Conservation (phyloP, 2,797 vertebrate genomes). For the Microctenopoma steveboyesi region DNA sequence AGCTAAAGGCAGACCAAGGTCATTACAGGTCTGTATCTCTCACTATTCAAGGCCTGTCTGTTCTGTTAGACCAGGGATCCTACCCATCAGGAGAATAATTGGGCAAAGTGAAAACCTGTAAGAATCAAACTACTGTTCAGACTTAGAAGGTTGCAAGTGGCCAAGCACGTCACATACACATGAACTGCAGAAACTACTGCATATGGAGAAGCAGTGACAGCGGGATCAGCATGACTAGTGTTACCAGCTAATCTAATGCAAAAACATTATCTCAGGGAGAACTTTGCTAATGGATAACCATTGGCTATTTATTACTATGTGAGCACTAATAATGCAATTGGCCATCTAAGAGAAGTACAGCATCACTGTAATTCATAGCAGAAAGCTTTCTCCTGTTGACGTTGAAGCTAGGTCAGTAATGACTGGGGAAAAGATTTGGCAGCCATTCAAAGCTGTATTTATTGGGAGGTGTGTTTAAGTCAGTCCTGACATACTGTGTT, state of each 20-base stretch:
- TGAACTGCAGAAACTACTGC: slow-evolving; percentile 1
- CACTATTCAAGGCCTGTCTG: not conserved
- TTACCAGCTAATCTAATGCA: no score
- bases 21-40: not conserved
- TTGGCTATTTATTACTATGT: not conserved
- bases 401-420: not conserved
- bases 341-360: not conserved
- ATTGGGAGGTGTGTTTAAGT: not conserved
- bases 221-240: no score
- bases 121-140: slow-evolving; percentile 11
- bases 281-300: not conserved
- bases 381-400: not conserved
- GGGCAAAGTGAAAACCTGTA: slow-evolving; percentile 28
- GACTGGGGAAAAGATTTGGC: not conserved
- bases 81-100: slow-evolving; percentile 5
- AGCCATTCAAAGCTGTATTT: not conserved
- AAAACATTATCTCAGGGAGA: no score
- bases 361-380: not conserved
- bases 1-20: not conserved
- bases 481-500: not conserved
- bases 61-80: slow-evolving; percentile 1
- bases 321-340: no score
- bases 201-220: not conserved
- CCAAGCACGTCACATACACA: not conserved
- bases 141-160: not conserved